Evolutionary conservation across 35 echinoderm and acorn worm genomes (phyloP), one percentile per base, ranked within the genome.

Genomic region (Chiridota heheva): DNA sequence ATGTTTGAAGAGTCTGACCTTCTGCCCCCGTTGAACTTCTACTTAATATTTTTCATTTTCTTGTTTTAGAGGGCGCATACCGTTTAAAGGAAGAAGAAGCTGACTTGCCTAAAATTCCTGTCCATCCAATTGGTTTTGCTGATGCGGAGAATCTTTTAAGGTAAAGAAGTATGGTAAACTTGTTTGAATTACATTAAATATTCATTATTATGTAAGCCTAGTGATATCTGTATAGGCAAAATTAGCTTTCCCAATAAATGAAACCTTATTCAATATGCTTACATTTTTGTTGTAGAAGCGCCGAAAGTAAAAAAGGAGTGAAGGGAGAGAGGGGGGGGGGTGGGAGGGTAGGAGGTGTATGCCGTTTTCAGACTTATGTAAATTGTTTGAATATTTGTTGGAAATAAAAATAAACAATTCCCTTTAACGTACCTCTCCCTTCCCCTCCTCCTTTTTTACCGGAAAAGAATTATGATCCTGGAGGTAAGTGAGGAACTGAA

Each of bases 71-170:
- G 6, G 67, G 73, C 73, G 86, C 86, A 28, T 89, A 73, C 35
- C 72, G 91, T 45, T 60, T 78, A 43, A 35, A 78, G 1, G 64
- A 78, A 61, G 49, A 67, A 22, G 81, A 89, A 7, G 62, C 73
- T 15, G 65, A 66, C 5, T 42, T 95, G 40, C 91, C 91, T 1
- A 70, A 30, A 27, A 89, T 95, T 30, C 81, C 81, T 2, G 81
- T 95, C 4, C 81, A 88, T 76, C 91, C 91, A n/a, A 88, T 95
- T 32, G 62, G 80, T 13, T 89, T 72, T 40, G 72, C 60, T n/a
- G 91, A 95, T 71, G 91, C 91, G 3, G 72, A 72, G 20, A 60
- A 73, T 30, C 72, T 95, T n/a, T 32, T 95, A 44, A 83, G 78
- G 91, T 95, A 34, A 70, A 44, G 35, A 8, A 7, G 24, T 32